These are phyloP conservation scores for Hoplodrina blanda DNA, from an alignment of 2,888 invertebrate genomes.

Conservation along the genomic window DNA sequence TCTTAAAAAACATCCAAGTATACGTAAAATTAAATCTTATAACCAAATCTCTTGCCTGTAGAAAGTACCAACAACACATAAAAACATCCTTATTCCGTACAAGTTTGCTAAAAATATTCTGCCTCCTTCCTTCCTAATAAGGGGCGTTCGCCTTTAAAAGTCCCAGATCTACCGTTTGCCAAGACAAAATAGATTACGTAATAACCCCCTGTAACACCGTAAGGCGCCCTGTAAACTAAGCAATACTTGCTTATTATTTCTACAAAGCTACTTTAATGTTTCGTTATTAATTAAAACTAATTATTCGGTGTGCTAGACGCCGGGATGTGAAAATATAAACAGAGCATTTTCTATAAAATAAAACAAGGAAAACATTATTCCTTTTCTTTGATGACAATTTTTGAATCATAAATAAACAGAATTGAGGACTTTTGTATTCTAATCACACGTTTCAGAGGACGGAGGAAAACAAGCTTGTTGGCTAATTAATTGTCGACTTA, in stretches of 20 bases:
- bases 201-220: constrained; percentile 51
- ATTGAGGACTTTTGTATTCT: constrained; percentile 5
- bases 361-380: constrained; percentile 4
- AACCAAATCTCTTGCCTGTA: constrained; percentile 54
- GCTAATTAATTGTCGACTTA: constrained; percentile 39
- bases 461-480: constrained; percentile 1
- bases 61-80: constrained; percentile 38
- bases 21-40: constrained; percentile 62
- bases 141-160: constrained; percentile 67
- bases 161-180: constrained; percentile 63
- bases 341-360: constrained; percentile 5
- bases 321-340: constrained; percentile 2
- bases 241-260: constrained; percentile 37
- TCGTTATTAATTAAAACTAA: constrained; percentile 20
- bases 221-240: constrained; percentile 45
- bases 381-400: constrained; percentile 33
- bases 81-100: constrained; percentile 51
- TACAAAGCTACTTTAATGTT: constrained; percentile 38
- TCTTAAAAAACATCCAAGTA: constrained; percentile 48
- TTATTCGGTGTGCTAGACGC: constrained; percentile 25
- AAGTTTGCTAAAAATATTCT: constrained; percentile 53
- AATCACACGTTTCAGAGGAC: constrained; percentile 8
- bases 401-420: constrained; percentile 8
- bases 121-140: constrained; percentile 61
- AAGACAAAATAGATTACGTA: constrained; percentile 72